phyloP scores from a whole-genome alignment of 2,888 invertebrate genomes.

The Ophonus ardosiacus region DNA sequence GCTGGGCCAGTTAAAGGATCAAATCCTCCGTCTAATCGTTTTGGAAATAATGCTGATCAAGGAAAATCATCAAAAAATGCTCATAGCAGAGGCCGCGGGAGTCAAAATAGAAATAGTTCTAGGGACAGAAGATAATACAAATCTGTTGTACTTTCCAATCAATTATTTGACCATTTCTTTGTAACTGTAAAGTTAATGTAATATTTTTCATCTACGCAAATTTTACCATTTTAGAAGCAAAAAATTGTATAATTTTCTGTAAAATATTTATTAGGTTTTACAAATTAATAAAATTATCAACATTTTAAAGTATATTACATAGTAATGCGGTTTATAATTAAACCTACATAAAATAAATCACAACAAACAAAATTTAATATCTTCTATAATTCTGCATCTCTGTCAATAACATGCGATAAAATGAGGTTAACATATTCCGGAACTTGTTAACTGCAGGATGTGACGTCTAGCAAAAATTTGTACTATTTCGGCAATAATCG shows the following conservation, averaged over 20 bases:
- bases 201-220: constrained; percentile 19
- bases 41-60: constrained; percentile 52
- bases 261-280: constrained; percentile 41
- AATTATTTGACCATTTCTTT: constrained; percentile 47
- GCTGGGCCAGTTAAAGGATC: constrained; percentile 69
- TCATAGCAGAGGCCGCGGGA: constrained; percentile 63
- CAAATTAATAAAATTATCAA: constrained; percentile 34
- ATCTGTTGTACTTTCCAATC: constrained; percentile 17
- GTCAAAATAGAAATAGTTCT: constrained; percentile 64
- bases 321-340: not conserved
- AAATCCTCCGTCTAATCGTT: constrained; percentile 41
- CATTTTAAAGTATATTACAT: constrained; percentile 24
- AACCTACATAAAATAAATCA: not conserved
- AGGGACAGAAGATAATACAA: constrained; percentile 65
- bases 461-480: constrained; percentile 14
- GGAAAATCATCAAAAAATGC: constrained; percentile 56
- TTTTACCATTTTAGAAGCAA: constrained; percentile 30
- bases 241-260: constrained; percentile 34
- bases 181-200: constrained; percentile 31
- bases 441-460: not conserved
- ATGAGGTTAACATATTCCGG: constrained; percentile 29
- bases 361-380: not conserved
- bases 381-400: not conserved
- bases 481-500: constrained; percentile 21
- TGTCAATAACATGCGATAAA: constrained; percentile 13